Base-by-base conservation (phyloP, 92 coral and sea anemone species). In the Phenganax marumi region DNA sequence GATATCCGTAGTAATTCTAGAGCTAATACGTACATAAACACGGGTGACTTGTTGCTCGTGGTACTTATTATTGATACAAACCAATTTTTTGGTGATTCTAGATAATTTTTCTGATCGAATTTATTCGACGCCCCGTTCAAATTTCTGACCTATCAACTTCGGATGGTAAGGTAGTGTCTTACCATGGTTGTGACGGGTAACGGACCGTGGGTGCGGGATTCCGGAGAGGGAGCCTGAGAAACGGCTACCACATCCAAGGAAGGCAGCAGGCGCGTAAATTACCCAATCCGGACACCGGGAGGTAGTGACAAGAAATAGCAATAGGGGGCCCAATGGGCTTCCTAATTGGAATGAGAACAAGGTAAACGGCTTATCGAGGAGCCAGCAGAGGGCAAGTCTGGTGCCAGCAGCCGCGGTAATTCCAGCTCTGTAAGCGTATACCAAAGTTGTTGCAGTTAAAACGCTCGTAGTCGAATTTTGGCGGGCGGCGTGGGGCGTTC, bases 391-490 rank as follows among this genome's bases (percentile, higher is more conserved):
- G 84, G 88, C 84, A 85, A 85, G 88, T 85, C 88, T 84, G 87
- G 87, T 84, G 87, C 82, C 87, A 84, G 87, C 87, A 75, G 87
- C 82, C 76, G 82, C 75, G 75, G 87, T 84, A 84, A 84, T 84
- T 84, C 87, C 87, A 84, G 87, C 87, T 85, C 84, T 77, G 73
- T 50, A 57, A 84, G 87, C 87, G 87, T 84, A 61, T 84, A 51
- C 22, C 73, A 85, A 85, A 85, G 88, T 85, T 85, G 88, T 77
- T 84, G 86, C 91, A 85, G 91, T 88, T 85, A 88, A 88, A 87
- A 88, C 85, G 89, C 91, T 86, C 91, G 88, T 88, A 88, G 88
- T 88, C 79, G 88, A 79, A 85, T 66, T 76, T 84, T 65, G 83
- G 83, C 73, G n/a, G n/a, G n/a, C n/a, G n/a, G n/a, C n/a, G n/a